Conservation (phyloP, 37 sponge, comb jelly and placozoan genomes). For the Theonella swinhoei region DNA sequence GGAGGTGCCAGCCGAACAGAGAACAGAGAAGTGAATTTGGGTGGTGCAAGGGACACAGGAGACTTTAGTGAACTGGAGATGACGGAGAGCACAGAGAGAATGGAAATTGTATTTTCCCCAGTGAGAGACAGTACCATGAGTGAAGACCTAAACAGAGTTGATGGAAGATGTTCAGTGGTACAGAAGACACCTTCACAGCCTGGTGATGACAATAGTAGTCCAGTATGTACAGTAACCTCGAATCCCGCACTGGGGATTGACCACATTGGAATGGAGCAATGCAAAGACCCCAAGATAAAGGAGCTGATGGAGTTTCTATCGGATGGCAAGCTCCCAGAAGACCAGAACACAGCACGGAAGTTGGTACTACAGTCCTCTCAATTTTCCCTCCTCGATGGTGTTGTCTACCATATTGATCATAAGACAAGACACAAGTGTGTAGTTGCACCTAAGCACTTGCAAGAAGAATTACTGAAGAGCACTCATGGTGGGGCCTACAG, state of each 20-base stretch:
- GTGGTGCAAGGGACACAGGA: too few species aligned
- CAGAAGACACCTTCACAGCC: too few species aligned
- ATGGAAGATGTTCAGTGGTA: too few species aligned
- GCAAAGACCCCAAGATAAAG: conserved; percentile 22
- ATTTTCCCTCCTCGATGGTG: conserved; percentile 18
- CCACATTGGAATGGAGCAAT: background rate
- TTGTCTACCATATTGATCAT: conserved; percentile 37
- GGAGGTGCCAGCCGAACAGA: too few species aligned
- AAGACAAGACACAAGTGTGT: conserved; percentile 21
- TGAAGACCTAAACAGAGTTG: too few species aligned
- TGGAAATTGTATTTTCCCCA: background rate
- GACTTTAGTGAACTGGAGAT: too few species aligned
- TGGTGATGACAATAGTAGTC: too few species aligned
- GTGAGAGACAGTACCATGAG: too few species aligned
- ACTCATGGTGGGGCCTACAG: conserved; percentile 22
- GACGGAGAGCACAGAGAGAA: background rate
- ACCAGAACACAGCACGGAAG: conserved; percentile 13
- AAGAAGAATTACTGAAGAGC: background rate
- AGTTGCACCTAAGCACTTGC: conserved; percentile 35
- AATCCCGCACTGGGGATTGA: background rate
- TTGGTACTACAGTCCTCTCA: conserved; percentile 17
- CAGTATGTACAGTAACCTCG: too few species aligned
- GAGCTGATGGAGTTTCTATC: conserved; percentile 30
- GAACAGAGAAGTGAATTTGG: too few species aligned
- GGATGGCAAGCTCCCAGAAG: conserved; percentile 18